Percentiles rank a stretch among this genome's conserved stretches.
These are phyloP conservation scores for Onychomys leucogaster DNA, from an alignment of 2,797 vertebrate genomes.

Conservation along the genomic window DNA sequence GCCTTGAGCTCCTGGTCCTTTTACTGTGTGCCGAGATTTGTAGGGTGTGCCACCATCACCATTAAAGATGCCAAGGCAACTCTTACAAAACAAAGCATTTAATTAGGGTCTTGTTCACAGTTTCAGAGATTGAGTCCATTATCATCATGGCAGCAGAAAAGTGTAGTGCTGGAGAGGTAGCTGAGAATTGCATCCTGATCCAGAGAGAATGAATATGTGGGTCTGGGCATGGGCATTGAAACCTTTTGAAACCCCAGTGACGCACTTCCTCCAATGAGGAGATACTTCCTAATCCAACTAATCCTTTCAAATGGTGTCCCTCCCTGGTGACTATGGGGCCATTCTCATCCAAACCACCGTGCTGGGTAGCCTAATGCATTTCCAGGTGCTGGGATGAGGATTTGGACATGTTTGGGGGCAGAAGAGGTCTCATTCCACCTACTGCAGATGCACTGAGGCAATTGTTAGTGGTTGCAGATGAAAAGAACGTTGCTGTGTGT, in stretches of 20 bases:
- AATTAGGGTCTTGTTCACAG: not conserved
- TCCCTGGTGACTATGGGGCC: not conserved
- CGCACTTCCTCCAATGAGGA: not conserved
- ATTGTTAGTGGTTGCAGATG: conserved; percentile 4
- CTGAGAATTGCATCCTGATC: not conserved
- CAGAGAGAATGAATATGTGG: not conserved
- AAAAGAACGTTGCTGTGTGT: not conserved
- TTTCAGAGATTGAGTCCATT: not conserved
- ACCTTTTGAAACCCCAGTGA: not conserved
- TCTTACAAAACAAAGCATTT: not conserved
- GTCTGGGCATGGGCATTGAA: no score
- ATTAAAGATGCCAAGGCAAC: not conserved
- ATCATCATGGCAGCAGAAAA: not conserved
- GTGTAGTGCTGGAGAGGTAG: not conserved
- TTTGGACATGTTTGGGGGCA: not conserved
- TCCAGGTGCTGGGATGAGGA: not conserved
- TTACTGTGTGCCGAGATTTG: not conserved
- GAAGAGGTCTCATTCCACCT: not conserved
- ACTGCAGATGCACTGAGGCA: not conserved
- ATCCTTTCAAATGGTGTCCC: not conserved
- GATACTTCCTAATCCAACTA: not conserved
- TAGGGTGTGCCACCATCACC: not conserved
- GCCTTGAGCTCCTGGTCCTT: no score
- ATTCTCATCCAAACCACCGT: not conserved
- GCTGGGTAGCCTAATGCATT: not conserved